Evolutionary conservation across 2,797 vertebrate species (phyloP), one percentile per base, ranked within the genome.

Genomic region (Salarias fasciatus): DNA sequence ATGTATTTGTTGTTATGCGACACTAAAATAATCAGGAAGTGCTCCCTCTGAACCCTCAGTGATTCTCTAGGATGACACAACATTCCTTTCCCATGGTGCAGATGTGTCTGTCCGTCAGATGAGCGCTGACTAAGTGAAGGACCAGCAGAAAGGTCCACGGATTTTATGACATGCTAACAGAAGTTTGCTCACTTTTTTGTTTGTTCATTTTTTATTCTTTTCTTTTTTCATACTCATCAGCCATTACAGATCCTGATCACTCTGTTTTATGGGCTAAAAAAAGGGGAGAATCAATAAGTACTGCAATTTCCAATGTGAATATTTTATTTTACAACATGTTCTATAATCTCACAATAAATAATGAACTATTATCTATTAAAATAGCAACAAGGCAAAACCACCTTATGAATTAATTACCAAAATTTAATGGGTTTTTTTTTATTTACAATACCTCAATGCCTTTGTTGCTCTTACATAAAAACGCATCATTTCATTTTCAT

Each of bases 31-130:
- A 82, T 69, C 51, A 75, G 84, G 77, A 89, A 88, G 69, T 76
- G 41, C 31, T 60, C 42, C 51, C 44, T 61, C 15, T 74, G 80
- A 85, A 75, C 75, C 61, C 15, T 37, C 48, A 66, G 56, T 53
- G 14, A 79, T 70, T 69, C 13, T 35, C 52, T 63, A 11, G 7
- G 44, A 69, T 60, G 55, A 81, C 35, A 70, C 15, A 0, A 67
- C 65, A 79, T 87, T 79, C 69, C 73, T 51, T 84, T 87, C 79
- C 80, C 80, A 86, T 79, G 70, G 76, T 69, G 66, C 61, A 35
- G 60, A 61, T 29, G 53, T 45, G 63, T 71, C 58, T 29, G 36
- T 60, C 53, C 36, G 41, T 0, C 35, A 29, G 69, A 66, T n/a
- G 30, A 46, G 28, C 43, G 44, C 31, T 6, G 35, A 18, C 15